Evolutionary conservation across 2,113 vertebrate species (phyloP), one percentile per base, ranked within the genome.

Genomic region (Ginglymostoma cirratum): DNA sequence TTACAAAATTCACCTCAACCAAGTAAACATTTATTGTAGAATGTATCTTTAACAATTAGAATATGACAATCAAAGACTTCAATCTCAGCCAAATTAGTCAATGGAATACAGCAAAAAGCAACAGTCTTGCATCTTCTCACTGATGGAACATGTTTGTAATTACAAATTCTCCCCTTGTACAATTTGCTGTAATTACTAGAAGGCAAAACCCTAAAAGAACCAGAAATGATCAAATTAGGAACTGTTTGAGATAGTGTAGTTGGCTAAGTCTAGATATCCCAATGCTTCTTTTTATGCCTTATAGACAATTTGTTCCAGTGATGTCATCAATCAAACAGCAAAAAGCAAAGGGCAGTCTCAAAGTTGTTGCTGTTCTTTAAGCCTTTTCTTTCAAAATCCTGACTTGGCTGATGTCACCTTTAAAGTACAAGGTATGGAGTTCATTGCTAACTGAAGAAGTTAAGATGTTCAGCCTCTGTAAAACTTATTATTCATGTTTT

Each of bases 341-440:
- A 95, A 95, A 48, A 5, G 38, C 7, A 95, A 76, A 34, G 69
- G 42, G 38, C 66, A 72, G 42, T 52, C 42, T 95, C 67, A 95
- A 95, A 48, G 94, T 30, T 48, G 45, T 24, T 95, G 94, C 69
- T 76, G 94, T 96, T 98, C 98, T 90, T 98, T 99, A 70, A 98
- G 98, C 96, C 98, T 98, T 96, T 99, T 99, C 96, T 99, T 99
- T 97, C 99, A 99, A 96, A 99, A 98, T 0, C 98, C 98, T 86
- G 97, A 99, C 69, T 98, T 99, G 96, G 99, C 99, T 42, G 99
- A 99, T 96, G 98, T 99, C 96, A 98, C 99, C 97, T 99, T 99
- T 96, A 99, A 99, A 98, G 98, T 99, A 97, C 98, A 99, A 99
- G 99, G 99, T 99, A 98, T 42, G 96, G 96, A 70, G 27, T 90